phyloP scores from a whole-genome alignment of 1,140 invertebrate species.

The Octopus sinensis region DNA sequence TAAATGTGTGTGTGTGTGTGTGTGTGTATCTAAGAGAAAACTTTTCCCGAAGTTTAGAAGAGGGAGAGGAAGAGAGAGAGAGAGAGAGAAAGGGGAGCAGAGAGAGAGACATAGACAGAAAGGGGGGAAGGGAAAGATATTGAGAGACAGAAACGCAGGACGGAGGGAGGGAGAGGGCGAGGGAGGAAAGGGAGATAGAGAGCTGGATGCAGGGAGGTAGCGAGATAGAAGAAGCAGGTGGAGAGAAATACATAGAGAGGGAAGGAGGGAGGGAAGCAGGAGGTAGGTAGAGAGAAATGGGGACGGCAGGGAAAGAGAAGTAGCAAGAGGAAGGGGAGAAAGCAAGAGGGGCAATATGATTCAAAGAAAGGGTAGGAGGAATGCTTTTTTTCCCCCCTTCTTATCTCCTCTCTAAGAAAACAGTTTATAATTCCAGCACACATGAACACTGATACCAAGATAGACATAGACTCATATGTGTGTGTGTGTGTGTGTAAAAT shows the following conservation, averaged over 20 bases:
- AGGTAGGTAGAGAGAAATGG: background rate
- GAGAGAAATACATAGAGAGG: background rate
- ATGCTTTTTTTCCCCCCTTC: no score
- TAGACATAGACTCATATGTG: background rate
- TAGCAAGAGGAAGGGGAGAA: no score
- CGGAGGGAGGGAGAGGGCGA: background rate
- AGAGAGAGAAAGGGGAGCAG: background rate
- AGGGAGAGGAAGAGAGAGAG: background rate
- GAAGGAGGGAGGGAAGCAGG: background rate
- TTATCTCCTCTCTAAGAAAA: no score
- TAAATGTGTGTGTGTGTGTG: slow-evolving; percentile 21
- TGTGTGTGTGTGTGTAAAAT: background rate
- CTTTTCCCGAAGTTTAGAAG: no score
- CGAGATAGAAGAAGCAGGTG: background rate
- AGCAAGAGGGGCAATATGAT: no score
- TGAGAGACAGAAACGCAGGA: background rate
- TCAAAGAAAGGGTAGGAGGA: no score
- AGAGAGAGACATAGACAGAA: background rate
- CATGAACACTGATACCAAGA: background rate
- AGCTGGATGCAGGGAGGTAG: background rate
- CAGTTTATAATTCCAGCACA: no score
- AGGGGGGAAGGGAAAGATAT: no score
- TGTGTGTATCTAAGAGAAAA: slow-evolving; percentile 7
- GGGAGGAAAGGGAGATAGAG: background rate
- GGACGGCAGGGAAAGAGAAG: no score